Conservation (phyloP, 2,888 invertebrate genomes). For the Cantharis flavilabris region DNA sequence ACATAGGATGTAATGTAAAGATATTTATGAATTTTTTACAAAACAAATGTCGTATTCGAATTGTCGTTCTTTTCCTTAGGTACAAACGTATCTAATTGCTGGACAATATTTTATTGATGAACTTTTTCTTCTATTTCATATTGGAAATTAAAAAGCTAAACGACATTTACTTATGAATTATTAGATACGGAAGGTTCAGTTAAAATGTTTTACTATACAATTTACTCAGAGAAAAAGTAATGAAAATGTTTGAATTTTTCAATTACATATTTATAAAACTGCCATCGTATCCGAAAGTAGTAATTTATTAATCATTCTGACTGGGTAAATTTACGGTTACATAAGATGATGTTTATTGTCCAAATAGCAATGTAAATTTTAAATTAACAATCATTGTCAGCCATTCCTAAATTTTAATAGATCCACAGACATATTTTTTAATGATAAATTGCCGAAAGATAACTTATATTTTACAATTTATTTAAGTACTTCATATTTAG, state of each 20-base stretch:
- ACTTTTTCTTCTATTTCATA: neutral
- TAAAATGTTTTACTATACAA: neutral
- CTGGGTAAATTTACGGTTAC: neutral
- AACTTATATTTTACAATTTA: no score
- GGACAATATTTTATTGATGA: constrained; percentile 18
- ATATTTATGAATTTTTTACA: constrained; percentile 28
- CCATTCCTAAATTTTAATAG: neutral
- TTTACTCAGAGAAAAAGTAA: neutral
- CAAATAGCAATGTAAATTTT: neutral
- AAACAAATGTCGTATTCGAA: constrained; percentile 22
- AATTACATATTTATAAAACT: neutral
- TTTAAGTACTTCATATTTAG: no score
- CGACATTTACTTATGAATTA: neutral
- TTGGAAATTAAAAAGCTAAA: neutral
- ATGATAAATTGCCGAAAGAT: no score
- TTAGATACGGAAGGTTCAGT: neutral
- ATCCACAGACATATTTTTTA: no score
- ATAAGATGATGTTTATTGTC: neutral
- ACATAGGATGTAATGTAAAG: constrained; percentile 24
- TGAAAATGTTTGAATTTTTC: neutral
- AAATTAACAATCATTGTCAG: neutral
- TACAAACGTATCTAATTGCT: constrained; percentile 14
- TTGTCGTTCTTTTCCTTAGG: constrained; percentile 1
- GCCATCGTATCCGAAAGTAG: neutral
- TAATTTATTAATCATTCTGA: neutral